Conservation (phyloP, 1,140 invertebrate genomes). For the Leptopilina clavipes region DNA sequence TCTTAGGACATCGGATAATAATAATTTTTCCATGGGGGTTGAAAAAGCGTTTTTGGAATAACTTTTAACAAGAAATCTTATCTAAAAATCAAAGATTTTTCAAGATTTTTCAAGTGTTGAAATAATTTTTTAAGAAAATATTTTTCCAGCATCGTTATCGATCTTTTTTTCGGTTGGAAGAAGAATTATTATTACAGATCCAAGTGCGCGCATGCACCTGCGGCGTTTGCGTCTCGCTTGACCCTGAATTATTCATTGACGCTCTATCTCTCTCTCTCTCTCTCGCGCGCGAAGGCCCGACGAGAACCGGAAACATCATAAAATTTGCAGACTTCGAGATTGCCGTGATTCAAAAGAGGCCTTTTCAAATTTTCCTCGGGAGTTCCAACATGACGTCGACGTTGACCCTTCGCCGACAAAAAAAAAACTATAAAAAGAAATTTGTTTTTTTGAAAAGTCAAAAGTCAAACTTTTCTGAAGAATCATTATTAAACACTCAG, state of each 20-base stretch:
- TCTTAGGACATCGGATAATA: no score
- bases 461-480: not conserved
- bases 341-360: slow-evolving; percentile 61
- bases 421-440: no score
- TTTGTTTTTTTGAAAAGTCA: not conserved
- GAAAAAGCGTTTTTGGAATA: no score
- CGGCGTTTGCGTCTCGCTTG: slow-evolving; percentile 55
- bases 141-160: not conserved
- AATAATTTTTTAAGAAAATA: no score
- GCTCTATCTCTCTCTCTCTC: no score
- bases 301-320: slow-evolving; percentile 68
- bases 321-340: slow-evolving; percentile 73
- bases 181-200: slow-evolving; percentile 55
- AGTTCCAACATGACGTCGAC: slow-evolving; percentile 50
- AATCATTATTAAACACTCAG: no score
- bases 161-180: not conserved
- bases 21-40: no score
- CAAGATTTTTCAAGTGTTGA: no score
- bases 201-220: slow-evolving; percentile 52
- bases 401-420: slow-evolving; percentile 52
- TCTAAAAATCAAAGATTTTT: no score
- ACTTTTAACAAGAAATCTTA: no score
- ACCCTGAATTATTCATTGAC: slow-evolving; percentile 72
- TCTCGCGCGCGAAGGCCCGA: slow-evolving; percentile 64
- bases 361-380: slow-evolving; percentile 63